Evolutionary conservation across 2,888 invertebrate species (phyloP), one percentile per base, ranked within the genome.

Genomic region (Philaethria dido): DNA sequence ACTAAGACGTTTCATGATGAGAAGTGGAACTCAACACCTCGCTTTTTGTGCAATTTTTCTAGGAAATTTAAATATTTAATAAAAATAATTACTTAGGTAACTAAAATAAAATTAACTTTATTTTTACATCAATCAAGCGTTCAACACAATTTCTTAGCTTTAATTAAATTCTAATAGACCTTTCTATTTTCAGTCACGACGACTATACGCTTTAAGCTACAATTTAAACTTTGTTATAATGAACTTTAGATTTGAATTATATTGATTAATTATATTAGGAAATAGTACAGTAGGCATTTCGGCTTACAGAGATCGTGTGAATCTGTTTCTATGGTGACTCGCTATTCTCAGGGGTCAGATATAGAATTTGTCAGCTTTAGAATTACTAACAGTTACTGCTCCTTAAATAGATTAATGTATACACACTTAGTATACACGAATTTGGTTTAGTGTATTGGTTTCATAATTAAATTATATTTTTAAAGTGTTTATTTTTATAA

Each of bases 171-270:
- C 14, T 55, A n/a, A 36, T 36, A 55, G 13, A 14, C 14, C 13
- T 36, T 54, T 54, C 36, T 36, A 54, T 55, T 55, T 55, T 55
- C 20, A 55, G 14, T 55, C 55, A 55, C 20, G 55, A 55, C 6
- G 0, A 16, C 8, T 29, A 3, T 13, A 22, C 11, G 22, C 2
- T 36, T 18, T 14, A 8, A 39, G 6, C 3, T 20, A 6, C 1
- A 36, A 5, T 20, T 18, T 20, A 1, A 18, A 36, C 36, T 39
- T 20, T 55, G 14, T 20, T 13, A 6, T 14, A 20, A 20, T 2
- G 20, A 8, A 3, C 3, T 0, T 36, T 20, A 18, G 18, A 18
- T 54, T 54, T 18, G 18, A 18, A 36, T 18, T 54, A 13, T 14
- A 47, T 20, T 47, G 47, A n/a, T 47, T 20, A 33, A 8, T 33